Evolutionary conservation across 2,888 invertebrate genomes (phyloP).

Genomic region (Melipona beecheii): DNA sequence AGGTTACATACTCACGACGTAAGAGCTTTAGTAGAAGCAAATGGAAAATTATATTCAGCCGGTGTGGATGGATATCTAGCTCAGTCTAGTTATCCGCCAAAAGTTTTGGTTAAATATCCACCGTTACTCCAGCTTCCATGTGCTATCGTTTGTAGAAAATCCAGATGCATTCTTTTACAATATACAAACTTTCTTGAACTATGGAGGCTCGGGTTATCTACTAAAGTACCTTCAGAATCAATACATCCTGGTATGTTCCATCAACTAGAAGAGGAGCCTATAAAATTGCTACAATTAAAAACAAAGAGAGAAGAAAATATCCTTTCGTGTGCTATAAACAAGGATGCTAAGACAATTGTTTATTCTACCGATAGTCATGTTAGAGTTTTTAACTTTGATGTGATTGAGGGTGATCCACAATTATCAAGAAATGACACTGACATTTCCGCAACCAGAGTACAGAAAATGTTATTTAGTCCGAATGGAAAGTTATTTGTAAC

Average conservation of each 20-base stretch:
- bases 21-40: conserved; percentile 88
- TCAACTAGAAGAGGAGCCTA: conserved; percentile 84
- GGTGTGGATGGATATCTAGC: conserved; percentile 93
- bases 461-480: conserved; percentile 80
- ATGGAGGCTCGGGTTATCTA: conserved; percentile 86
- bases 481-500: conserved; percentile 78
- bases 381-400: conserved; percentile 88
- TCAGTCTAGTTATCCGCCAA: conserved; percentile 89
- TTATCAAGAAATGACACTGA: conserved; percentile 77
- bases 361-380: conserved; percentile 90
- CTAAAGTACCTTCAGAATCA: conserved; percentile 74
- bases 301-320: conserved; percentile 89
- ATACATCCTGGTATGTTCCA: conserved; percentile 70
- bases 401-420: conserved; percentile 83
- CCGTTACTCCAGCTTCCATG: conserved; percentile 88
- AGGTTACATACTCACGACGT: conserved; percentile 95
- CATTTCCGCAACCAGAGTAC: conserved; percentile 73
- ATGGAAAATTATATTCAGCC: conserved; percentile 90
- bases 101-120: conserved; percentile 89
- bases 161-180: conserved; percentile 86
- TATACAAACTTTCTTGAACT: conserved; percentile 88
- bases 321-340: conserved; percentile 89
- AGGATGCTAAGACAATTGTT: conserved; percentile 89
- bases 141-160: conserved; percentile 85
- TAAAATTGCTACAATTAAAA: conserved; percentile 89